Evolutionary conservation across 2,113 vertebrate species (phyloP).

Genomic region (Lepus europaeus): DNA sequence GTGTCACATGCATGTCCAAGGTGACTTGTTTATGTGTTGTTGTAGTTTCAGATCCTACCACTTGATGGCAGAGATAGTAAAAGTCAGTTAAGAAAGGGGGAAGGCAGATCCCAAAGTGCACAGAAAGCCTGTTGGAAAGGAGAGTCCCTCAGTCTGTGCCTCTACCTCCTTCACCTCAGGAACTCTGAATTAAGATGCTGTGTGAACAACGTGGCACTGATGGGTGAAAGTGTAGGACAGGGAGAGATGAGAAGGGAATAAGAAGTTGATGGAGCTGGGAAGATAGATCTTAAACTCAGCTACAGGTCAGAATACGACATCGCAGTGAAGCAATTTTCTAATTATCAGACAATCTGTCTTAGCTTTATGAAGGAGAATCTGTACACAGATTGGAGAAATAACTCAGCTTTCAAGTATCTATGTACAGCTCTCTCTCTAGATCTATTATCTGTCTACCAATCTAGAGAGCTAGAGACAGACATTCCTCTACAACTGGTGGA

Average conservation of each 20-base stretch:
- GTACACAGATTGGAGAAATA: neutral
- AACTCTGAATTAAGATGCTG: neutral
- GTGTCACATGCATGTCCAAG: neutral
- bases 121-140: neutral
- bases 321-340: neutral
- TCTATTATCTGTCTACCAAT: no score
- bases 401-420: neutral
- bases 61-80: conserved; percentile 72
- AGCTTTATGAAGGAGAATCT: neutral
- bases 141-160: neutral
- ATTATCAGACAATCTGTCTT: neutral
- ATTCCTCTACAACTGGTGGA: neutral
- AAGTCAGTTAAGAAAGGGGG: conserved; percentile 8
- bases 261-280: neutral
- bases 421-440: neutral
- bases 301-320: neutral
- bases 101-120: neutral
- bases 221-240: neutral
- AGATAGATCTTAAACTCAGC: neutral
- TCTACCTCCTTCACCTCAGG: neutral
- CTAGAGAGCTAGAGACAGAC: neutral
- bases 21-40: neutral
- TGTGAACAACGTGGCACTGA: neutral
- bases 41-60: conserved; percentile 75
- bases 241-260: neutral